A percentile compares a stretch with the other conserved stretches of the same genome.
phyloP scores from a whole-genome alignment of 2,888 invertebrate genomes.

The Brachyptera risi region DNA sequence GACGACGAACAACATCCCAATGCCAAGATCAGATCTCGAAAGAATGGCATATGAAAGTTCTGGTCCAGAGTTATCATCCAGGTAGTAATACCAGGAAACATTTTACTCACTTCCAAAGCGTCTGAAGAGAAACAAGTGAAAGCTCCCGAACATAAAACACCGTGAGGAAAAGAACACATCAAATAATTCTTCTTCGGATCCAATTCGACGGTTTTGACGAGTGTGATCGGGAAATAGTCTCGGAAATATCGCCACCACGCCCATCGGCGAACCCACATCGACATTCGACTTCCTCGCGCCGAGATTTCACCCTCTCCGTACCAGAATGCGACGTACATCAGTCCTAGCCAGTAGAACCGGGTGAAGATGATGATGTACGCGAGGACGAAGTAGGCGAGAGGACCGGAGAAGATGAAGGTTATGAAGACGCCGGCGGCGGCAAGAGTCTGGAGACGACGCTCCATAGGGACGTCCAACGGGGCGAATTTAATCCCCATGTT shows the following conservation, averaged over 20 bases:
- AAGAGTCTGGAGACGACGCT: constrained; percentile 78
- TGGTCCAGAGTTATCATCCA: constrained; percentile 64
- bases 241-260: constrained; percentile 55
- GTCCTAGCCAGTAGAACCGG: constrained; percentile 42
- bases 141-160: constrained; percentile 75
- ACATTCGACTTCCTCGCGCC: constrained; percentile 52
- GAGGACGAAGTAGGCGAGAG: constrained; percentile 50
- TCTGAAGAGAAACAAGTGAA: constrained; percentile 76
- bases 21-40: constrained; percentile 60
- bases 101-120: constrained; percentile 45
- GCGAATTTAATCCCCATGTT: constrained; percentile 79
- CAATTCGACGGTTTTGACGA: constrained; percentile 79
- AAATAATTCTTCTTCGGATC: constrained; percentile 78
- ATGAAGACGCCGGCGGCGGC: constrained; percentile 78
- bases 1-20: constrained; percentile 55
- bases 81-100: constrained; percentile 60
- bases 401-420: constrained; percentile 50
- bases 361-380: constrained; percentile 50
- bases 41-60: constrained; percentile 67
- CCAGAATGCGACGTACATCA: constrained; percentile 63
- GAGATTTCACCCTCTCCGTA: constrained; percentile 60
- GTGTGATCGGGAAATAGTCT: constrained; percentile 74
- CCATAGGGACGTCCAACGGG: constrained; percentile 69
- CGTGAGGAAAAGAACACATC: constrained; percentile 87
- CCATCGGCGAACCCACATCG: constrained; percentile 60